Evolutionary conservation across 2,888 invertebrate species (phyloP), one percentile per base, ranked within the genome.

Genomic region (Spilarctia lutea): DNA sequence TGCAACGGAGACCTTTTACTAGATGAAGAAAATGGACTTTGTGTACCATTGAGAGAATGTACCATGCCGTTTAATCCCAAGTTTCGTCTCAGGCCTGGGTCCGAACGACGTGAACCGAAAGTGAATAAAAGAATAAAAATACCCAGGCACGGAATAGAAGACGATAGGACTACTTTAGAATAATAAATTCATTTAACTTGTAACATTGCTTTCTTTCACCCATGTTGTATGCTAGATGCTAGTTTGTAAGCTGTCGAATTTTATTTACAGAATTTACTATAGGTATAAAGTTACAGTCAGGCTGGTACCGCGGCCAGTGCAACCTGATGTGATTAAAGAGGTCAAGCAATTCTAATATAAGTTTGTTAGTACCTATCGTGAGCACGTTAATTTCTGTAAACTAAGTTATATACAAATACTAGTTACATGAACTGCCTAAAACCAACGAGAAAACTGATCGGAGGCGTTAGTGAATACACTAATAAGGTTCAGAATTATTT

Each of bases 1-100:
- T 94, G 94, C 82, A 91, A 92, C 72, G 90, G 88, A 0, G 83
- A 90, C 3, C 27, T 87, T 24, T 60, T 93, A 1, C 76, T 92
- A 10, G 88, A 92, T 33, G 93, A 93, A 60, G 66, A 78, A 0
- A 79, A 76, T 0, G 79, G 81, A 3, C 33, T 71, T 2, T 94
- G 94, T 72, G 83, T 92, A 0, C 48, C 79, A 0, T 0, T 27
- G 0, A 11, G 69, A 0, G 71, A 81, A 0, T 93, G 92, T 35
- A 75, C 85, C 7, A 10, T n/a, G 7, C 16, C 27, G 2, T 63
- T 63, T 30, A 30, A 30, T 7, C 65, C 65, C 13, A 72, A 13
- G n/a, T 20, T 4, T 10, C 74, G 71, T 24, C 63, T 20, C 42
- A 63, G 63, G 45, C 42, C 63, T 16, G 63, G 39, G 0, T 8